A percentile compares a stretch with the other conserved stretches of the same genome.
Evolutionary conservation across 2,797 vertebrate genomes (phyloP).

Genomic region (Sorex maritimensis): DNA sequence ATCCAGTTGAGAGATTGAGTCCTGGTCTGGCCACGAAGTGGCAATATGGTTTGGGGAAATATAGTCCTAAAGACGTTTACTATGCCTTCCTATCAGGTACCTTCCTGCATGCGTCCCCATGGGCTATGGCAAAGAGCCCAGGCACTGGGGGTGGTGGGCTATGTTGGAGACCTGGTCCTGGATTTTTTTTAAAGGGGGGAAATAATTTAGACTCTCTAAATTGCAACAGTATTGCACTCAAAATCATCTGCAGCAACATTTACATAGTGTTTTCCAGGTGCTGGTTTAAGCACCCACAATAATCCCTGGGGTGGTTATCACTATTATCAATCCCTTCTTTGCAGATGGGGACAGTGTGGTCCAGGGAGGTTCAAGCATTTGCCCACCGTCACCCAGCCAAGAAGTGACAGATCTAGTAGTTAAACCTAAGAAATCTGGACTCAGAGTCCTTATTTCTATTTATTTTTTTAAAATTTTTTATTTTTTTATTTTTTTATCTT

Average conservation of each 20-base stretch:
- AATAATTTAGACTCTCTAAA: not conserved
- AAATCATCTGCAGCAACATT: not conserved
- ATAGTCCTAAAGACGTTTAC: not conserved
- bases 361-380: not conserved
- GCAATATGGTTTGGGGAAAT: not conserved
- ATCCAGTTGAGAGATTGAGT: not conserved
- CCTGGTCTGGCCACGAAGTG: not conserved
- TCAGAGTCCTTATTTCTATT: not conserved
- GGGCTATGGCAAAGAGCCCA: not conserved
- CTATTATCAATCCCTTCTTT: not conserved
- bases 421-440: not conserved
- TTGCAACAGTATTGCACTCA: not conserved
- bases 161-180: not conserved
- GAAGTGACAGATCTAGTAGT: not conserved
- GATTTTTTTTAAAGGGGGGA: constrained; percentile 1
- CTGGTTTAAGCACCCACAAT: not conserved
- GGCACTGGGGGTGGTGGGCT: not conserved
- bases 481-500: too few species aligned
- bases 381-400: not conserved
- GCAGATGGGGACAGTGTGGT: not conserved
- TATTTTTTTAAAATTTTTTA: too few species aligned
- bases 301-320: not conserved
- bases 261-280: not conserved
- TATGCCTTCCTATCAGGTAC: not conserved
- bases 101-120: not conserved